Evolutionary conservation across 2,888 invertebrate genomes (phyloP).

Genomic region (Chorisops tibialis): DNA sequence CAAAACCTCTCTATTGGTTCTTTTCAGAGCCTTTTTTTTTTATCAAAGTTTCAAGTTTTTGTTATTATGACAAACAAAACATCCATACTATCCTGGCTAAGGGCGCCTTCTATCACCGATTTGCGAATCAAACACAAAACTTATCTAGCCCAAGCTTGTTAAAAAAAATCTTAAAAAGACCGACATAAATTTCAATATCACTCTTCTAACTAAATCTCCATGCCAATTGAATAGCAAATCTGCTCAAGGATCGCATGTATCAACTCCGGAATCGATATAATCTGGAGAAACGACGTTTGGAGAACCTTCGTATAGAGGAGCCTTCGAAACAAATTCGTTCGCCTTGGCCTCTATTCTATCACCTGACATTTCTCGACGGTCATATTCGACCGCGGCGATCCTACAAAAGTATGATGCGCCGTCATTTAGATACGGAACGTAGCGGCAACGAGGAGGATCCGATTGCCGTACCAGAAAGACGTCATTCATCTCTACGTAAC

Average conservation of each 20-base stretch:
- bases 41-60: too few species aligned
- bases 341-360: constrained; percentile 50
- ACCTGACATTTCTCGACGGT: constrained; percentile 48
- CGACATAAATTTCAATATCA: too few species aligned
- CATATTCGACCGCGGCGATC: constrained; percentile 50
- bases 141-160: background rate
- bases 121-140: background rate
- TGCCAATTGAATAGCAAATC: constrained; percentile 41
- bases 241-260: constrained; percentile 51
- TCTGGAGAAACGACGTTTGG: constrained; percentile 51
- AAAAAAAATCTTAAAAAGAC: background rate
- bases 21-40: too few species aligned
- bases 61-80: too few species aligned
- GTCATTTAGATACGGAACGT: constrained; percentile 14
- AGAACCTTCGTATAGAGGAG: constrained; percentile 42
- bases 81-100: background rate
- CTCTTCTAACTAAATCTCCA: too few species aligned
- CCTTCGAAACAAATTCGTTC: constrained; percentile 41
- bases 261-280: constrained; percentile 52
- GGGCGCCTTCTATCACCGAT: background rate
- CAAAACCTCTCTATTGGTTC: too few species aligned
- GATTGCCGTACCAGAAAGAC: background rate
- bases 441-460: constrained; percentile 19
- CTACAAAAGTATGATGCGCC: constrained; percentile 44
- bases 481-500: background rate